Evolutionary conservation across 2,888 invertebrate genomes (phyloP).

Genomic region (Acleris holmiana): DNA sequence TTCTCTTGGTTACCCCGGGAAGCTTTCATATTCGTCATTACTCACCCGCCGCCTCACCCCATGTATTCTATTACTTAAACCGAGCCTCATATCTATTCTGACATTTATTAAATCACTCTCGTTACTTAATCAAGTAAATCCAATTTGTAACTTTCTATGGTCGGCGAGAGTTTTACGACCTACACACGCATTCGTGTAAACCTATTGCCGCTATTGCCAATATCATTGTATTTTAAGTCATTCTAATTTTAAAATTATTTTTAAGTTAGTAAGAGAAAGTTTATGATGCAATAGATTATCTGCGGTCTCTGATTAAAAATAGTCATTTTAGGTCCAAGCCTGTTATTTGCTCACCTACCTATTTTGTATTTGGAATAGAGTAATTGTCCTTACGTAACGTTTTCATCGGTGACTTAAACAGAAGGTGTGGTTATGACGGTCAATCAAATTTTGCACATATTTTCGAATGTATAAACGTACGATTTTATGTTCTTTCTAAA

Average conservation of each 20-base stretch:
- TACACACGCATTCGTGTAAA: not conserved
- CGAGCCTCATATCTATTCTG: conserved; percentile 7
- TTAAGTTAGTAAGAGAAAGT: conserved; percentile 25
- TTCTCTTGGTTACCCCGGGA: no score
- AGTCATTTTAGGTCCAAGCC: conserved; percentile 17
- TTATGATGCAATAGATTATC: conserved; percentile 32
- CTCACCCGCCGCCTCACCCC: conserved; percentile 1
- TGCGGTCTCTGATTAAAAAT: conserved; percentile 24
- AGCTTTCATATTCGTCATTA: not conserved
- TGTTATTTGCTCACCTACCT: conserved; percentile 23
- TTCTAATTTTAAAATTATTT: conserved; percentile 20
- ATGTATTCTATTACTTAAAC: not conserved
- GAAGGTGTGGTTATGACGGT: not conserved
- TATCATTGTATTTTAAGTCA: conserved; percentile 24
- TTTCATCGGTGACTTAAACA: conserved; percentile 20
- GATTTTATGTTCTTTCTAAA: no score
- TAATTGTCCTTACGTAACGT: conserved; percentile 32
- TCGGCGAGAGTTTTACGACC: conserved; percentile 20
- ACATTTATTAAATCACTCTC: conserved; percentile 21
- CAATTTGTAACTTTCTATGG: conserved; percentile 32
- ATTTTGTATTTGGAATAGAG: conserved; percentile 20
- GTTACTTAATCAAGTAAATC: conserved; percentile 31
- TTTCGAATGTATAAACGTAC: no score
- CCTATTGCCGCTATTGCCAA: not conserved
- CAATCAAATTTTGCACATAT: no score